phyloP scores from a whole-genome alignment of 2,888 invertebrate genomes.

The Microctonus brassicae region DNA sequence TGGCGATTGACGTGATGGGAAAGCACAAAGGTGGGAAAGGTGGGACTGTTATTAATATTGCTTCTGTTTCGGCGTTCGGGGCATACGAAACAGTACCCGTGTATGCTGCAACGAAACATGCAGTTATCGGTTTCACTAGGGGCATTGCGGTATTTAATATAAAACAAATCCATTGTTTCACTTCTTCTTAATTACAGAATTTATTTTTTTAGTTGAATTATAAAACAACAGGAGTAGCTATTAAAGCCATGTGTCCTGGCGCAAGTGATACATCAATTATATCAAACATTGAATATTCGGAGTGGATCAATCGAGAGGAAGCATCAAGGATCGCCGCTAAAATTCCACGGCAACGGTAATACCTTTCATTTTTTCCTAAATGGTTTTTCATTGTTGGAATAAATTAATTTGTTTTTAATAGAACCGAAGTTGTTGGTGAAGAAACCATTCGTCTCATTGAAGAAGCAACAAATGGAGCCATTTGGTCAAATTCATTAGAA shows the following conservation, averaged over 20 bases:
- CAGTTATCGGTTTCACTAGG: slow-evolving; percentile 49
- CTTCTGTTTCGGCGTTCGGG: background rate
- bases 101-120: slow-evolving; percentile 50
- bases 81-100: slow-evolving; percentile 51
- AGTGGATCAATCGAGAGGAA: slow-evolving; percentile 51
- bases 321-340: slow-evolving; percentile 44
- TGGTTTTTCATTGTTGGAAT: no score
- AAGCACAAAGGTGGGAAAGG: slow-evolving; percentile 82
- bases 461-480: slow-evolving; percentile 45
- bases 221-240: slow-evolving; percentile 56
- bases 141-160: slow-evolving; percentile 48
- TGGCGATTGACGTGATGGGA: slow-evolving; percentile 82
- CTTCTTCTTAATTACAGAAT: background rate
- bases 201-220: slow-evolving; percentile 39
- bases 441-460: slow-evolving; percentile 45
- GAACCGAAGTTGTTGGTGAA: background rate
- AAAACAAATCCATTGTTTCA: background rate
- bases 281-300: slow-evolving; percentile 48
- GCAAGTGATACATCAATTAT: slow-evolving; percentile 58
- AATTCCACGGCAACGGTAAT: slow-evolving; percentile 50
- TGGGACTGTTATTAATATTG: slow-evolving; percentile 82
- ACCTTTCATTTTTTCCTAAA: background rate
- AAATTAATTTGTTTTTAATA: background rate
- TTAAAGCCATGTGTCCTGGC: slow-evolving; percentile 64
- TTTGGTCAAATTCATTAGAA: slow-evolving; percentile 34